A percentile compares a stretch with the other conserved stretches of the same genome.
phyloP scores from a whole-genome alignment of 2,113 vertebrate genomes.

The Cyprichromis sp. region DNA sequence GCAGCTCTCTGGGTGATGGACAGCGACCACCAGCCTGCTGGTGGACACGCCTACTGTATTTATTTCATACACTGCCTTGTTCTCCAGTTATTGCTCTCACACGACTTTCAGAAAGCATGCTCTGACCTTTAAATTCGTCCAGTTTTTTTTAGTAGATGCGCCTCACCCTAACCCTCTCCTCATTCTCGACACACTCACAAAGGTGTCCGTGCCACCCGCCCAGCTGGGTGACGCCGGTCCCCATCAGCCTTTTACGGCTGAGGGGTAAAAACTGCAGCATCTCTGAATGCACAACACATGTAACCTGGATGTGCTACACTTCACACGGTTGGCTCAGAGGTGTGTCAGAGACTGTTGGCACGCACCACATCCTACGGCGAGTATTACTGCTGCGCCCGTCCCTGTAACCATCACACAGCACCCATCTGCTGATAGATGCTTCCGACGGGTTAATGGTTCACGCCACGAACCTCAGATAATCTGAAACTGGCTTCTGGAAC shows the following conservation, averaged over 20 bases:
- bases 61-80: background rate
- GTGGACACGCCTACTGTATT: background rate
- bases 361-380: background rate
- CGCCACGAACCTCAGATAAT: background rate
- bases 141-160: background rate
- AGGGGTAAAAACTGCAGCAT: background rate
- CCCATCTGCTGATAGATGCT: background rate
- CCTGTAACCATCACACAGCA: background rate
- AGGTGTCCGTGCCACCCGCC: background rate
- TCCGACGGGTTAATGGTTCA: background rate
- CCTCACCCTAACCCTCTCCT: background rate
- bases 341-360: background rate
- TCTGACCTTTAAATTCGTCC: background rate
- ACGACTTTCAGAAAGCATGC: background rate
- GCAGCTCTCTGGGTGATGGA: background rate
- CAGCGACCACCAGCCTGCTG: background rate
- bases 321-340: background rate
- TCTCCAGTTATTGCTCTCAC: background rate
- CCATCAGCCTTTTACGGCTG: background rate
- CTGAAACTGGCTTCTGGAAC: background rate
- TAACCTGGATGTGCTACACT: background rate
- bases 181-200: background rate
- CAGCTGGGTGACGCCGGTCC: background rate
- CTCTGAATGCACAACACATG: background rate
- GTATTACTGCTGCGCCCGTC: background rate